Percentiles rank a stretch among this genome's conserved stretches.
These are phyloP conservation scores for Megaceryle maxima DNA, from an alignment of 2,113 vertebrate genomes.

Conservation along the genomic window DNA sequence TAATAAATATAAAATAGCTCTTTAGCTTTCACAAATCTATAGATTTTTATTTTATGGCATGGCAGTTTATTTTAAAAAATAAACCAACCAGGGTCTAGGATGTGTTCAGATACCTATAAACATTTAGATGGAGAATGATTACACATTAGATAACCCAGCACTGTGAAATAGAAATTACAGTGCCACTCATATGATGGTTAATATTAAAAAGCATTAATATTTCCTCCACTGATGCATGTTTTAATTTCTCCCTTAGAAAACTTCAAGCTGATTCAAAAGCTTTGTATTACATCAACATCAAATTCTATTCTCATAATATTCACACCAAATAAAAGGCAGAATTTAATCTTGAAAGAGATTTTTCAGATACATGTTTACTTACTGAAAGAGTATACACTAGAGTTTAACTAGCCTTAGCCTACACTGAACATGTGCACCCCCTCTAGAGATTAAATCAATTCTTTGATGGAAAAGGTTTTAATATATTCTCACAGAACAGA, in stretches of 20 bases:
- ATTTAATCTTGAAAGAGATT: background rate
- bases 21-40: background rate
- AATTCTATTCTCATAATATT: background rate
- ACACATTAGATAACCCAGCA: background rate
- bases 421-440: background rate
- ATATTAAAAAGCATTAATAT: background rate
- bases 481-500: slow-evolving; percentile 2
- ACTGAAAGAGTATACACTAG: background rate
- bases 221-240: background rate
- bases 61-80: background rate
- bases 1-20: background rate
- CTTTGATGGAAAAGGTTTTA: slow-evolving; percentile 36
- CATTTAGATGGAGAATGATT: background rate
- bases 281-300: background rate
- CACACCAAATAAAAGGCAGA: background rate
- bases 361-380: background rate
- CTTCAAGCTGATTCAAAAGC: background rate
- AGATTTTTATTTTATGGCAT: background rate
- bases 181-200: background rate
- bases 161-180: background rate
- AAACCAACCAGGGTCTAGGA: background rate
- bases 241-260: background rate
- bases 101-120: background rate
- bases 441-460: slow-evolving; percentile 17
- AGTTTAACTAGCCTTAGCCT: background rate